These are phyloP conservation scores for Caenorhabditis wallacei DNA, from an alignment of 2,888 invertebrate species.

Conservation along the genomic window DNA sequence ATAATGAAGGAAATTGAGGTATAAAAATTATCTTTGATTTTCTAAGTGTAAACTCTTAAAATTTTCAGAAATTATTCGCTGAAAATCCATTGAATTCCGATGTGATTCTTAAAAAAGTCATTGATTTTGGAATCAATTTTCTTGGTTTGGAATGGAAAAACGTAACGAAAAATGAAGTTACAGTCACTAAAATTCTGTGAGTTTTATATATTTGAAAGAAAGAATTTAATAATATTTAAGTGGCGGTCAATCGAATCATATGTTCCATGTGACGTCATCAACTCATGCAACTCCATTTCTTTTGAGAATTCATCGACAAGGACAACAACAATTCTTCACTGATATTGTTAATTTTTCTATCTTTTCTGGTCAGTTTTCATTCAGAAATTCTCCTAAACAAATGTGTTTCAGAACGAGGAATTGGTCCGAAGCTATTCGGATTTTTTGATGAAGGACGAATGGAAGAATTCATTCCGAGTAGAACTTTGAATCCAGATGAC, in stretches of 20 bases:
- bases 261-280: slow-evolving; percentile 29
- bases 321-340: slow-evolving; percentile 3
- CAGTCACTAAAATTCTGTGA: slow-evolving; percentile 1
- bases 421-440: slow-evolving; percentile 9
- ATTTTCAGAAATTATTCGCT: slow-evolving; percentile 13
- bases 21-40: background rate
- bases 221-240: background rate
- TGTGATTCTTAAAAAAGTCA: slow-evolving; percentile 2
- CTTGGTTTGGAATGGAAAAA: slow-evolving; percentile 10
- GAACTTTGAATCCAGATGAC: slow-evolving; percentile 3
- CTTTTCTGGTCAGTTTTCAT: slow-evolving; percentile 4
- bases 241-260: slow-evolving; percentile 15
- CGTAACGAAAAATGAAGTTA: background rate
- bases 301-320: slow-evolving; percentile 15
- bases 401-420: slow-evolving; percentile 4
- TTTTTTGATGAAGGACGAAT: slow-evolving; percentile 25
- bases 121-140: slow-evolving; percentile 6
- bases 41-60: background rate
- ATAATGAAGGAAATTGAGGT: slow-evolving; percentile 13
- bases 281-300: slow-evolving; percentile 10
- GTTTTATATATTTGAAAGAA: background rate
- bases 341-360: slow-evolving; percentile 22
- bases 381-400: background rate
- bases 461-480: slow-evolving; percentile 21
- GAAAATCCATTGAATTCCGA: slow-evolving; percentile 6